phyloP scores from a whole-genome alignment of 1,140 invertebrate species.

The Rhopalosiphum padi region DNA sequence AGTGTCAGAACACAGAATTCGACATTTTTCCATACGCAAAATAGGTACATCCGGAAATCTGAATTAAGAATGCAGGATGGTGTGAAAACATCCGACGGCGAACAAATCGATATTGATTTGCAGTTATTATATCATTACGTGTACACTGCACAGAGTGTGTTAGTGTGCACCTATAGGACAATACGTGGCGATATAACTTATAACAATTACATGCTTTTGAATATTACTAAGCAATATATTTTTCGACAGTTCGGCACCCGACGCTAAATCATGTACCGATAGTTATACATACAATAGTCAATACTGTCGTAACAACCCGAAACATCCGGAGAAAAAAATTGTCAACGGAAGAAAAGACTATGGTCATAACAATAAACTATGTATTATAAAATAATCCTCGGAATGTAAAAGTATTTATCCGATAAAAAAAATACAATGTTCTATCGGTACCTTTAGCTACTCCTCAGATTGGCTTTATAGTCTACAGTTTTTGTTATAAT shows the following conservation, averaged over 20 bases:
- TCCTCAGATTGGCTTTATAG: too few relatives aligned
- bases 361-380: background rate
- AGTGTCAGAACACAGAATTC: background rate
- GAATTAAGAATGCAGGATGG: background rate
- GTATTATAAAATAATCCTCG: background rate
- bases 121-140: background rate
- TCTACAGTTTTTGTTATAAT: too few relatives aligned
- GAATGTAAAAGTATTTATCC: too few relatives aligned
- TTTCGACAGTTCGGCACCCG: too few relatives aligned
- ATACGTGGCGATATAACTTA: background rate
- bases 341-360: background rate
- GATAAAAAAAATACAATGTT: too few relatives aligned
- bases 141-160: too few relatives aligned
- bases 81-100: background rate
- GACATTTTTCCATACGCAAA: background rate
- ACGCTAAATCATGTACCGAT: background rate
- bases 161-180: background rate
- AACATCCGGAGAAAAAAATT: background rate
- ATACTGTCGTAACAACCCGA: background rate
- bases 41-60: background rate
- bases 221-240: background rate
- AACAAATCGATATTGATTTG: too few relatives aligned
- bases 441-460: too few relatives aligned
- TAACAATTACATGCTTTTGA: background rate
- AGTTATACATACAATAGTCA: background rate